Evolutionary conservation across 2,797 vertebrate species (phyloP), one percentile per base, ranked within the genome.

Genomic region (Tinamus major): DNA sequence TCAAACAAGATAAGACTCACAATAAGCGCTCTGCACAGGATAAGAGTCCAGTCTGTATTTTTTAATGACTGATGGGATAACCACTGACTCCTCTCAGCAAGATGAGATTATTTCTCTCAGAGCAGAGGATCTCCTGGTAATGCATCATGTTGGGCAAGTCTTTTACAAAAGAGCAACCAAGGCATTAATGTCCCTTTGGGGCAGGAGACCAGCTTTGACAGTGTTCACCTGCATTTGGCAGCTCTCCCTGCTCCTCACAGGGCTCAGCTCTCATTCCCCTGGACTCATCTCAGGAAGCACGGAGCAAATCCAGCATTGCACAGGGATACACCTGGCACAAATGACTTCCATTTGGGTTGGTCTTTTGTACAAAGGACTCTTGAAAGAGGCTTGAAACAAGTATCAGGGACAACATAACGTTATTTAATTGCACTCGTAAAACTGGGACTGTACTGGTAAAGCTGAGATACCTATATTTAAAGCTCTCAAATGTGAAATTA

Each of bases 141-240:
- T 2, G 10, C 24, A 21, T 11, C 6, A 0, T 1, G 0, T 12
- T 2, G 5, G 55, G 39, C 29, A 56, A 76, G 49, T 37, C 70
- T 58, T 59, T 37, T 41, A 27, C 69, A 74, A 80, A 56, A 65
- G 33, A 29, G 53, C 29, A 48, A 27, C 46, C 2, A 2, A 68
- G 68, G 44, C 24, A 1, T 33, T 31, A 29, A 33, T 0, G 0
- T 13, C 13, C 27, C 74, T 35, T 13, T 26, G 46, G 41, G 23
- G 13, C n/a, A 19, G 42, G 37, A 46, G 44, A 44, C 24, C 2
- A 2, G 37, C 31, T 74, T 64, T 42, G n/a, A 29, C 13, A 16
- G 33, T 13, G 14, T 49, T 78, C 18, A 20, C 31, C 53, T 41
- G 24, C 1, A 35, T 35, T n/a, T 18, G 62, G 62, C 37, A 41